These are phyloP conservation scores for Hyposmocoma kahamanoa DNA, from an alignment of 1,140 invertebrate species.

Conservation along the genomic window DNA sequence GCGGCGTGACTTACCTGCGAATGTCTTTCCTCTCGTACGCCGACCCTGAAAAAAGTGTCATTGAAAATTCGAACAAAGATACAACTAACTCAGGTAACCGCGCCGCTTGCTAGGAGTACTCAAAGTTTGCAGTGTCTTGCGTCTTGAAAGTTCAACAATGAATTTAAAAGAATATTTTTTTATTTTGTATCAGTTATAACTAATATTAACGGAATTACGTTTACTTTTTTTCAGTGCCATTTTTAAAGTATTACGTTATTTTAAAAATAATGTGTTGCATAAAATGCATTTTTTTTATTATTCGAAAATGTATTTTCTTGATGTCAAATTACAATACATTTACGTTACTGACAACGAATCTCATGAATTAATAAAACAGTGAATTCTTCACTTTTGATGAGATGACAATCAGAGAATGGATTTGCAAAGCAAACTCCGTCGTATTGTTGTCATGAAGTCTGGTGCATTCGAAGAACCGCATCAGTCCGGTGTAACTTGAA, in stretches of 20 bases:
- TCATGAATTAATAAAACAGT: slow-evolving; percentile 39
- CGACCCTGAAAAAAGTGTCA: too few relatives aligned
- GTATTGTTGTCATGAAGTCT: slow-evolving; percentile 23
- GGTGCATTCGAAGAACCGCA: slow-evolving; percentile 42
- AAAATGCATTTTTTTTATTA: slow-evolving; percentile 60
- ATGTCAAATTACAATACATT: too few relatives aligned
- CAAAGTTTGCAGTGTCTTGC: slow-evolving; percentile 10
- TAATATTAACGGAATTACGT: slow-evolving; percentile 33
- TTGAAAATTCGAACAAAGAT: too few relatives aligned
- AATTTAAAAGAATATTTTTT: slow-evolving; percentile 22
- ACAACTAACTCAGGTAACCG: too few relatives aligned
- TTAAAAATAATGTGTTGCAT: slow-evolving; percentile 64
- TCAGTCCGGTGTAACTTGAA: slow-evolving; percentile 32
- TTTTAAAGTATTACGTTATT: slow-evolving; percentile 66
- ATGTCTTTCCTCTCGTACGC: too few relatives aligned
- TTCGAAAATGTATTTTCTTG: slow-evolving; percentile 33
- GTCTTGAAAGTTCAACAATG: slow-evolving; percentile 33
- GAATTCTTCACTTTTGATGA: slow-evolving; percentile 17
- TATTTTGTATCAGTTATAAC: slow-evolving; percentile 35
- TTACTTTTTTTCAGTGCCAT: slow-evolving; percentile 64
- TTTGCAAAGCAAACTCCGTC: slow-evolving; percentile 58
- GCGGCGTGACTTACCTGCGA: too few relatives aligned
- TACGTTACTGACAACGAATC: slow-evolving; percentile 49
- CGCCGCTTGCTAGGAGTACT: background rate
- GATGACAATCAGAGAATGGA: slow-evolving; percentile 28